Conservation (phyloP, 2,797 vertebrate species). For the Glossophaga mutica region DNA sequence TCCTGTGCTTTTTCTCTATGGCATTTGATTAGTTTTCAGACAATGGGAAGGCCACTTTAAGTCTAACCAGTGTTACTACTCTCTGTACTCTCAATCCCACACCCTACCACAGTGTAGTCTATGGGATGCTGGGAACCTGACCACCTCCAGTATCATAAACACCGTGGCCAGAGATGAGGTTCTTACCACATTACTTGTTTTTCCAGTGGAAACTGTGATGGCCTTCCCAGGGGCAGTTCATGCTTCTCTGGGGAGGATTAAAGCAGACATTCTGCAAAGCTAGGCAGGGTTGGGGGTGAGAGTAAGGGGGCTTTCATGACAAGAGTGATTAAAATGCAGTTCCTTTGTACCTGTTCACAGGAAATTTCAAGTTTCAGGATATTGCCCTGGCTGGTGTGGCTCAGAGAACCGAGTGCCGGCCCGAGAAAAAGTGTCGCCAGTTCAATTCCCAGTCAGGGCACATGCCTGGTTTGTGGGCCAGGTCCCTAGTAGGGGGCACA, state of each 20-base stretch:
- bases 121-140: neutral
- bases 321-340: neutral
- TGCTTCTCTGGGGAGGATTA: neutral
- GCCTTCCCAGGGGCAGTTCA: neutral
- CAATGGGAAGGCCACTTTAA: neutral
- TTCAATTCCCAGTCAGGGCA: no score
- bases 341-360: neutral
- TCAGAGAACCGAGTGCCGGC: no score
- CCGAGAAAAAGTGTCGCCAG: no score
- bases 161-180: neutral
- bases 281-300: neutral
- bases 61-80: neutral
- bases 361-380: neutral
- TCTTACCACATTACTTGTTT: neutral
- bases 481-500: no score
- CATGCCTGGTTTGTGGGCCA: no score
- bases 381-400: no score
- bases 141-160: neutral
- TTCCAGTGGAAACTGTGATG: neutral
- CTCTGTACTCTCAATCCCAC: neutral
- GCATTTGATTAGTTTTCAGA: neutral
- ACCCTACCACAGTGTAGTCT: neutral
- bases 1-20: neutral
- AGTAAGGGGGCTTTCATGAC: neutral
- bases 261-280: neutral